A percentile compares a stretch with the other conserved stretches of the same genome.
Conservation (phyloP, 23 tunicate genomes). For the Ascidia mentula region DNA sequence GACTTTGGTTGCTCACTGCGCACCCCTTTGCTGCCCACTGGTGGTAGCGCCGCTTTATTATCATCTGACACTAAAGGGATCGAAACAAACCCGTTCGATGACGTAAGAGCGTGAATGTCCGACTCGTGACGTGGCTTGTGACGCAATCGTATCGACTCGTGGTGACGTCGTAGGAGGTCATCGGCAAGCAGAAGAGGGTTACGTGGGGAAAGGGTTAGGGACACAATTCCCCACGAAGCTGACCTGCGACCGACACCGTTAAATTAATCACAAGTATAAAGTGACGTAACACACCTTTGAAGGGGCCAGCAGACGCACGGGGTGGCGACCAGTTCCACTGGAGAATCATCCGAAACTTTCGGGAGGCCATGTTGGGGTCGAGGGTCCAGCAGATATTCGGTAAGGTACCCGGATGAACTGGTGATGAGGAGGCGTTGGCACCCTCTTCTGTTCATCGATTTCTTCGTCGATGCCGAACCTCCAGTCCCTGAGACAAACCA, state of each 20-base stretch:
- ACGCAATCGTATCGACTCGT: constrained; percentile 17
- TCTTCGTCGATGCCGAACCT: too few relatives aligned
- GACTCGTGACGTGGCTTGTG: constrained; percentile 9
- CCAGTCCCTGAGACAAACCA: too few relatives aligned
- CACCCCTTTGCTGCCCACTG: constrained; percentile 14
- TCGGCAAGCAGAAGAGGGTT: constrained; percentile 42
- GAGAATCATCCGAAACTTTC: constrained; percentile 69
- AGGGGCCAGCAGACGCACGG: constrained; percentile 71
- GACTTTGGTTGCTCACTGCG: constrained; percentile 37
- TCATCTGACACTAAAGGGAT: neutral
- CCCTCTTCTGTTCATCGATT: too few relatives aligned
- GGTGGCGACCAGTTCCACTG: constrained; percentile 45
- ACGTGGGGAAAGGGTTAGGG: constrained; percentile 33
- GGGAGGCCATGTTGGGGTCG: constrained; percentile 52
- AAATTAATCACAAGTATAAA: neutral
- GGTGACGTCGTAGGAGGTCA: constrained; percentile 29
- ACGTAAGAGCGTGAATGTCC: neutral
- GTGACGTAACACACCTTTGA: constrained; percentile 77
- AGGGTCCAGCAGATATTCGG: constrained; percentile 73
- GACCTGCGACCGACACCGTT: constrained; percentile 7
- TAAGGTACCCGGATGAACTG: constrained; percentile 74
- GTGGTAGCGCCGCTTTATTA: neutral
- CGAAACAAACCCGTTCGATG: neutral
- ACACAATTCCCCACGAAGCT: constrained; percentile 45
- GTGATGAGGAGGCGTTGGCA: constrained; percentile 63